phyloP scores from a whole-genome alignment of 1,140 invertebrate genomes.

The Eciton burchellii region DNA sequence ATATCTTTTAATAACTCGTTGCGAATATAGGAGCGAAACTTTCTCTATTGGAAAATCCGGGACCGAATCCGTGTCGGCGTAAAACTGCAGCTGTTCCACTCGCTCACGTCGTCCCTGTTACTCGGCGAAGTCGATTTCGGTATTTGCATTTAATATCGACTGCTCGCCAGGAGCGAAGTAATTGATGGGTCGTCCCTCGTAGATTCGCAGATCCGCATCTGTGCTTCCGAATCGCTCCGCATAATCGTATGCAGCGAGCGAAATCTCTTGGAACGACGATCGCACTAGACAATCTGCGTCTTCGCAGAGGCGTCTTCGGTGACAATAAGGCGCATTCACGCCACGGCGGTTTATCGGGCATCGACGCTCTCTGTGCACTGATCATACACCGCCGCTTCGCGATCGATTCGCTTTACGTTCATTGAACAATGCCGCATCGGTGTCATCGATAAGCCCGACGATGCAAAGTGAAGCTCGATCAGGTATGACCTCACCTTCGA shows the following conservation, averaged over 20 bases:
- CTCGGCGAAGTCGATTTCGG: slow-evolving; percentile 32
- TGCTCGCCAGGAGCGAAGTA: not conserved
- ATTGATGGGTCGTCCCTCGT: not conserved
- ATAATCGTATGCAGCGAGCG: not conserved
- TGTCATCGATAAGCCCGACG: slow-evolving; percentile 50
- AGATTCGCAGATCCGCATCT: too few relatives aligned
- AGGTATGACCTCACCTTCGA: slow-evolving; percentile 57
- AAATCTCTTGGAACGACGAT: not conserved
- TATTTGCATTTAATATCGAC: slow-evolving; percentile 11
- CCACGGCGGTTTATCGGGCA: slow-evolving; percentile 5
- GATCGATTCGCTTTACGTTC: slow-evolving; percentile 38
- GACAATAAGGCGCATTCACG: not conserved
- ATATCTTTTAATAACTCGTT: slow-evolving; percentile 37
- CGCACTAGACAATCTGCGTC: not conserved
- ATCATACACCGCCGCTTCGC: not conserved
- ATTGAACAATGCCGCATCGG: slow-evolving; percentile 33
- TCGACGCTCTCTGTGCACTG: slow-evolving; percentile 1
- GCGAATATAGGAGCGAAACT: slow-evolving; percentile 33
- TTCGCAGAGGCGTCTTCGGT: too few relatives aligned
- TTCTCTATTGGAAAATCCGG: slow-evolving; percentile 22
- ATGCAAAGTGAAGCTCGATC: slow-evolving; percentile 47
- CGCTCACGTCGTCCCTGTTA: slow-evolving; percentile 47
- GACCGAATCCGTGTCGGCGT: slow-evolving; percentile 39
- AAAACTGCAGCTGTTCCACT: slow-evolving; percentile 32
- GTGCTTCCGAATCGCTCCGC: not conserved